A percentile compares a stretch with the other conserved stretches of the same genome.
phyloP scores from a whole-genome alignment of 2,888 invertebrate genomes.

The Antitype chi region DNA sequence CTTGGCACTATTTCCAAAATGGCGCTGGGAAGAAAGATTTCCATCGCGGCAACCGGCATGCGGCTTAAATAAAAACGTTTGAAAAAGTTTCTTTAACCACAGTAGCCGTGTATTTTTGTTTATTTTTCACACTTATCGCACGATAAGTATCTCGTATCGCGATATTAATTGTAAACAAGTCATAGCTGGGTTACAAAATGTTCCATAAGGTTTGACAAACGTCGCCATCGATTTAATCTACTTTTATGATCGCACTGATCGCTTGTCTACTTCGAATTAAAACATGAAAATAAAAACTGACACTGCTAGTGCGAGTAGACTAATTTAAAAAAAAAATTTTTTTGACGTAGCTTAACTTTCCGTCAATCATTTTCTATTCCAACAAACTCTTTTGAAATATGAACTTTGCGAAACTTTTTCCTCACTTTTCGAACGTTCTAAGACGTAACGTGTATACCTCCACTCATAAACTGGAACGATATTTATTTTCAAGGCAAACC shows the following conservation, averaged over 20 bases:
- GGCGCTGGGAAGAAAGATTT: slow-evolving; percentile 39
- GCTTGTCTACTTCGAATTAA: slow-evolving; percentile 1
- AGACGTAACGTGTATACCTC: slow-evolving; percentile 62
- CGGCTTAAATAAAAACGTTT: slow-evolving; percentile 31
- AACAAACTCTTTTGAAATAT: slow-evolving; percentile 53
- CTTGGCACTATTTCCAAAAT: slow-evolving; percentile 45
- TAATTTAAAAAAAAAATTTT: slow-evolving; percentile 22
- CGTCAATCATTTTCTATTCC: slow-evolving; percentile 56
- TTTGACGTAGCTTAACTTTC: slow-evolving; percentile 23
- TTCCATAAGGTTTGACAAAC: slow-evolving; percentile 8
- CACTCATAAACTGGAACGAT: slow-evolving; percentile 74
- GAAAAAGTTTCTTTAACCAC: slow-evolving; percentile 29
- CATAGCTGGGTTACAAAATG: slow-evolving; percentile 28
- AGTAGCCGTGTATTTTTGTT: slow-evolving; percentile 40
- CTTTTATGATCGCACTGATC: slow-evolving; percentile 14
- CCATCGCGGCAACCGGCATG: slow-evolving; percentile 11
- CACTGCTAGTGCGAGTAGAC: neutral
- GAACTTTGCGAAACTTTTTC: slow-evolving; percentile 44
- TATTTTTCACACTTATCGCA: slow-evolving; percentile 43
- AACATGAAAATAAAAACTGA: neutral
- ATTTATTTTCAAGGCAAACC: slow-evolving; percentile 81
- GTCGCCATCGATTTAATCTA: slow-evolving; percentile 24
- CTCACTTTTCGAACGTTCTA: slow-evolving; percentile 45
- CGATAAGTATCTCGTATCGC: slow-evolving; percentile 50
- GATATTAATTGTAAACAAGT: slow-evolving; percentile 46